Evolutionary conservation across 2,797 vertebrate species (phyloP), one percentile per base, ranked within the genome.

Genomic region (Poliocrania exsul): DNA sequence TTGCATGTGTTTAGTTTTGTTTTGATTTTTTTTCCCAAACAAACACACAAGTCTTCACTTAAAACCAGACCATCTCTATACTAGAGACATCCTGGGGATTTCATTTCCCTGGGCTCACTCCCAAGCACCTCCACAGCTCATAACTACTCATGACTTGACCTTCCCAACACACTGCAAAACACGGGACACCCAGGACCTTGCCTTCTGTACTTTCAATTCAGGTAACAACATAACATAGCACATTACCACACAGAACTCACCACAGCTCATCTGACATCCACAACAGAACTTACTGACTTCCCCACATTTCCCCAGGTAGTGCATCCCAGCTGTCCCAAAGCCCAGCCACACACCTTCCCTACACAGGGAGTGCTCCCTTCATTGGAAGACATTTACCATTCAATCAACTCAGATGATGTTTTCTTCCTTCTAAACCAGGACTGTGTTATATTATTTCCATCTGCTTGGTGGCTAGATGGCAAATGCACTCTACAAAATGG

Each of bases 201-300:
- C 21, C 72, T 31, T 31, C 51, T 6, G 2, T 56, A 66, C 80
- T 57, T 58, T 61, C 66, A 82, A 77, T 5, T 44, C 5, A 78
- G 5, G 15, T 49, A 82, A 40, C 5, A 65, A 40, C 29, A 21
- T 5, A 46, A 10, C 2, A 0, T 7, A 46, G 53, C 10, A 3
- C 21, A 20, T n/a, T 15, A 33, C 13, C 26, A 46, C 46, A 53
- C 16, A 49, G 16, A 74, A 67, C 0, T 1, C 35, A 75, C 26
- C 31, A 66, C 8, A 14, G 7, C 13, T 64, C 0, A 1, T 37
- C 24, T 9, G 4, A 60, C 1, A 1, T 16, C 49, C 40, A 40
- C 67, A 88, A 71, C 10, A 64, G 13, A 82, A 28, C 15, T 75
- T 25, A 67, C 18, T 28, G 61, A 38, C 24, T 80, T 37, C 29